Base-by-base conservation (phyloP, 2,797 vertebrate species). In the Enteromius trimaculatus region DNA sequence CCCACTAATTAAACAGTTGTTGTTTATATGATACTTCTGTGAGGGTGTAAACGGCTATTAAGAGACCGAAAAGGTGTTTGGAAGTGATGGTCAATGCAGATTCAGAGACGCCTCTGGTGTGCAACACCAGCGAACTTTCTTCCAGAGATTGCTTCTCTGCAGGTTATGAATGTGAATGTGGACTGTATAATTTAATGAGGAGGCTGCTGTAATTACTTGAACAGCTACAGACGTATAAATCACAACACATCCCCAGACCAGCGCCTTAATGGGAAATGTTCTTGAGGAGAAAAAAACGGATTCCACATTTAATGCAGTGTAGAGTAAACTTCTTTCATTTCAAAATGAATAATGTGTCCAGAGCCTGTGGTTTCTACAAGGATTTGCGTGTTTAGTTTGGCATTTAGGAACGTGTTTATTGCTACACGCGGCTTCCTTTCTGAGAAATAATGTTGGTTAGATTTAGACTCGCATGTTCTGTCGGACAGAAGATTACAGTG, bases 121-220 rank as follows among this genome's bases (percentile, higher is more conserved):
- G 74, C 13, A 68, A 84, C 62, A 49, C 62, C 70, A 58, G 58
- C 26, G 6, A 66, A 72, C 77, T 19, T 31, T 69, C 69, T 85
- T 78, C 44, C 88, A 84, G 87, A 91, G 84, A 85, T 89, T 88
- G 88, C 91, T 88, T 94, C 89, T 93, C 93, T 94, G 87, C 90
- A 88, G 92, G 93, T 94, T 92, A 92, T 93, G 93, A 93, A 91
- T 92, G 92, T 90, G 91, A 91, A 91, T 78, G 91, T 90, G 91
- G 90, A 92, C 92, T 92, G 92, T 93, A 93, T 93, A 92, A 93
- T 95, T 94, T 95, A 94, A 94, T 95, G 92, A 94, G 88, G 86
- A 39, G 87, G 90, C 88, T 89, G 90, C 92, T 94, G 93, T 93
- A 93, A 95, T 92, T 91, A 91, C 89, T 91, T 91, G 85, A 86